Evolutionary conservation across 2,113 vertebrate genomes (phyloP).

Genomic region (Xiphophorus couchianus): DNA sequence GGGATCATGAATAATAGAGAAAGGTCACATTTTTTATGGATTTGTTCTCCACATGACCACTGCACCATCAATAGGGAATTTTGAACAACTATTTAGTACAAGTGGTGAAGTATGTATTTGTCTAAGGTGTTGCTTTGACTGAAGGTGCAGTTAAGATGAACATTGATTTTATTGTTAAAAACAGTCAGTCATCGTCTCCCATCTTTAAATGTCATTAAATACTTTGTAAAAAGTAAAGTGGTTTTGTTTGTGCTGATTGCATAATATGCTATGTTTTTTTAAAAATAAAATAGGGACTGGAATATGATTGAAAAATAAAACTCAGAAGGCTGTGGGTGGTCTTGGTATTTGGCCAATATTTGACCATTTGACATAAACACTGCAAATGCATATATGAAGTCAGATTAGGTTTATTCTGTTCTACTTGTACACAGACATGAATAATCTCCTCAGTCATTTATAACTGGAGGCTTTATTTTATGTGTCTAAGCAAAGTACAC

Average conservation of each 20-base stretch:
- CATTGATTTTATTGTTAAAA: slow-evolving; percentile 22
- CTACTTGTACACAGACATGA: not conserved
- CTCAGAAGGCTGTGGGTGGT: too few relatives aligned
- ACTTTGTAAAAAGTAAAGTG: not conserved
- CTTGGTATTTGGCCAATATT: not conserved
- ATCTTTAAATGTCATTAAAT: not conserved
- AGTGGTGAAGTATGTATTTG: slow-evolving; percentile 9
- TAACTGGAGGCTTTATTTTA: slow-evolving; percentile 16
- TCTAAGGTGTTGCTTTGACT: slow-evolving; percentile 3
- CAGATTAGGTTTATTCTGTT: slow-evolving; percentile 1
- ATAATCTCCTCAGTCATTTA: slow-evolving; percentile 27
- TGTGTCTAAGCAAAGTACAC: slow-evolving; percentile 34
- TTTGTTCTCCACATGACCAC: slow-evolving; percentile 46
- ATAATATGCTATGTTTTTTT: not conserved
- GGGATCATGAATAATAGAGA: slow-evolving; percentile 74
- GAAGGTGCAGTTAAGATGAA: slow-evolving; percentile 22
- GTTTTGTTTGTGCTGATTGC: not conserved
- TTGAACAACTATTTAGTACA: slow-evolving; percentile 13
- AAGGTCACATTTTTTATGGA: slow-evolving; percentile 71
- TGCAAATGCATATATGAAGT: not conserved
- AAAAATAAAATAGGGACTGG: not conserved
- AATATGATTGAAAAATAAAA: not conserved
- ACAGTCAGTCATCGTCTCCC: slow-evolving; percentile 7
- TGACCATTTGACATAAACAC: slow-evolving; percentile 3
- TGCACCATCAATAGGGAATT: slow-evolving; percentile 48